phyloP scores from a whole-genome alignment of 1,140 invertebrate genomes.

The Calephelis virginiensis region DNA sequence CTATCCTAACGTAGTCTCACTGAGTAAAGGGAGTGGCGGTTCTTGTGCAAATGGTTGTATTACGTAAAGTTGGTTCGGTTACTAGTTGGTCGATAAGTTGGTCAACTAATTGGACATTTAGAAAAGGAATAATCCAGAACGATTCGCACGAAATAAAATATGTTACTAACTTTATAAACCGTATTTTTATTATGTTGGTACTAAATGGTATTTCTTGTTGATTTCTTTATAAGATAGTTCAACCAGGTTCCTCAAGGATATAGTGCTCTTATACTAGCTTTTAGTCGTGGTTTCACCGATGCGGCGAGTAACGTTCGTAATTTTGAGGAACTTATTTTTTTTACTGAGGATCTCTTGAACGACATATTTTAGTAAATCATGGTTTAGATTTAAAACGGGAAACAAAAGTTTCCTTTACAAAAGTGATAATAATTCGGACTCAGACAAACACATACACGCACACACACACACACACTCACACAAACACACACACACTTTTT shows the following conservation, averaged over 20 bases:
- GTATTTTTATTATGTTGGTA: slow-evolving; percentile 37
- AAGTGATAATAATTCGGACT: too few species aligned
- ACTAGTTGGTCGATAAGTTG: slow-evolving; percentile 33
- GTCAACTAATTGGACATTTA: slow-evolving; percentile 41
- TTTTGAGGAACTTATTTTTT: too few species aligned
- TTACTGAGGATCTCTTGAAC: too few species aligned
- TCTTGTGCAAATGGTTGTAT: slow-evolving; percentile 42
- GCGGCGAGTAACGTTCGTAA: too few species aligned
- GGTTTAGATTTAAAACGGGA: too few species aligned
- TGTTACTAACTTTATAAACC: slow-evolving; percentile 50
- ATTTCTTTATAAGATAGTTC: background rate
- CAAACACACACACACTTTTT: too few species aligned
- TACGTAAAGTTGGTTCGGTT: slow-evolving; percentile 32
- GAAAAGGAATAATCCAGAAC: slow-evolving; percentile 47
- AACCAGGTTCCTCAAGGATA: background rate
- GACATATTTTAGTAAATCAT: too few species aligned
- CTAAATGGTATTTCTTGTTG: slow-evolving; percentile 22
- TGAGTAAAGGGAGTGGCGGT: slow-evolving; percentile 32
- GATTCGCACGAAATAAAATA: slow-evolving; percentile 66
- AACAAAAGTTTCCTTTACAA: too few species aligned
- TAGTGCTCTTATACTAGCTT: background rate
- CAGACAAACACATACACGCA: too few species aligned
- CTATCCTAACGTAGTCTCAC: slow-evolving; percentile 24
- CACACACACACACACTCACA: too few species aligned
- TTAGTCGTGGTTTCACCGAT: too few species aligned